Base-by-base conservation (phyloP, 2,797 vertebrate genomes). In the Crypturellus tataupa region DNA sequence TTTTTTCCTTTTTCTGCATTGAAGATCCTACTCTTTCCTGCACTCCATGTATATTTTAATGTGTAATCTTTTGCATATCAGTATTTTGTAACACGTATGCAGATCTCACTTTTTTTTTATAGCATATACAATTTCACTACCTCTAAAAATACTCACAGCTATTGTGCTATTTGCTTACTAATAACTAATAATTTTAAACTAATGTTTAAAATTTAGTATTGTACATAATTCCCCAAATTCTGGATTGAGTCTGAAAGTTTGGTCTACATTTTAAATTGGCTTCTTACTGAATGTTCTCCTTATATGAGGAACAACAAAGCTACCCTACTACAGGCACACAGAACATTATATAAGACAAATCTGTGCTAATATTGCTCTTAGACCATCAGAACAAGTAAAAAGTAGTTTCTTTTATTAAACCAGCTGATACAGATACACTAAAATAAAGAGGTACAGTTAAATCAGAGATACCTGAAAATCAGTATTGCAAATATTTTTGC, bases 221-320 rank as follows among this genome's bases (percentile, higher is more conserved):
- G 39, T 29, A 70, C 76, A 87, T 92, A 69, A 95, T 24, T 78
- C 83, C 55, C 69, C 79, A 96, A 33, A 93, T 94, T 87, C 75
- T 87, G 89, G 96, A 96, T 91, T 91, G 95, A 97, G 80, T 51
- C 40, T 78, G 63, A 93, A 84, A 80, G 94, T 78, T 88, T 71
- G 94, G 59, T 65, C 85, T 93, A 87, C 29, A 91, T 89, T 96
- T 96, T 63, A 94, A 96, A 97, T 91, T 82, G 60, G 62, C 56
- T 93, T 95, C n/a, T 17, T 89, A 94, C 72, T 94, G 56, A 82
- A 78, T 86, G 51, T 21, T 62, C 14, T 94, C 65, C 83, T 87
- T 94, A 71, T 51, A 95, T 79, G 53, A 84, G 62, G 68, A 93
- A 70, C 7, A 90, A 44, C 47, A 79, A 80, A 63, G 31, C 31